Evolutionary conservation across 2,888 invertebrate genomes (phyloP), one percentile per base, ranked within the genome.

Genomic region (Synergus gifuensis): DNA sequence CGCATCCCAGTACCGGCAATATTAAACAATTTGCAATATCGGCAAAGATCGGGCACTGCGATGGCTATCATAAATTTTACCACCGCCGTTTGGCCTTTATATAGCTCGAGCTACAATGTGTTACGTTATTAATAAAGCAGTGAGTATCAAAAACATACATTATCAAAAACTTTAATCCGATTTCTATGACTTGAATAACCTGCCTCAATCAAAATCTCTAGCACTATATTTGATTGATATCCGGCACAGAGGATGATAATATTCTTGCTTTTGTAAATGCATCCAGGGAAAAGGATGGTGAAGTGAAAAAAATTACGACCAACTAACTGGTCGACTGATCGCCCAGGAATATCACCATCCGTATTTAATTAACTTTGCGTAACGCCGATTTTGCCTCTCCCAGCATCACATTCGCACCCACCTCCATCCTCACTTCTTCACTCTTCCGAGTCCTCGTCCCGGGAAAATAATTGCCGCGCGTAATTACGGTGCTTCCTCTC

Each of bases 361-460:
- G 84, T 87, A 84, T 89, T 89, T 88, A 90, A 90, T 90, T 89
- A 87, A 89, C 88, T 90, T 87, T 81, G 80, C 85, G 86, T 85
- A 87, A 88, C 87, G 88, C 83, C 85, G 87, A 87, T 87, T 86
- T 86, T 83, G 80, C 78, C 18, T 58, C 76, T 78, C 76, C 78
- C 76, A 54, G 69, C 69, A 28, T 49, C 46, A 46, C 80, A 64
- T 69, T 77, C 79, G 28, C 40, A 78, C 60, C 78, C 67, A 58
- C 79, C 64, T 49, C 78, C 67, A 78, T 76, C 67, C 67, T 28
- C 69, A 69, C 69, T 69, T 69, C 67, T 69, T 69, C 28, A 69
- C 67, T 69, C 46, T 69, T 76, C 76, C 79, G 76, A 79, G 60
- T 81, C 79, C 82, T 85, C 83, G 78, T 81, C 83, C 81, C 77